Percentiles rank a stretch among this genome's conserved stretches.
Evolutionary conservation across 2,797 vertebrate genomes (phyloP).

Genomic region (Calcarius lapponicus): DNA sequence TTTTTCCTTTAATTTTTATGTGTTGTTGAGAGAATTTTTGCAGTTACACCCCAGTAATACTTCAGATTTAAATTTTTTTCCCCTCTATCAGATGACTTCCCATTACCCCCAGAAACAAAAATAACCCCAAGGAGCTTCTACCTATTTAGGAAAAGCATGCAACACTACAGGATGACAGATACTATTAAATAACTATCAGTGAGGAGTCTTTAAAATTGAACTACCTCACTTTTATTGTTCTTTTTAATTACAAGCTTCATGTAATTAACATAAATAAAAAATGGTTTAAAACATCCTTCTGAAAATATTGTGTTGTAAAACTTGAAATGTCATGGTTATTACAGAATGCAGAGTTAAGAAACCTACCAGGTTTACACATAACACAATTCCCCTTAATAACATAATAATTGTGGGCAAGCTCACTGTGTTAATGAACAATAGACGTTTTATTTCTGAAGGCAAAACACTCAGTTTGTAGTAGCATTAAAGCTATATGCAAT

Average conservation of each 20-base stretch:
- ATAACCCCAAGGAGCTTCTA: neutral
- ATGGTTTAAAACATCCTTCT: neutral
- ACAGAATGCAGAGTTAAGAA: slow-evolving; percentile 8
- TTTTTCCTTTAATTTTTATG: neutral
- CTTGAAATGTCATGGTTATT: neutral
- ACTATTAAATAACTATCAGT: neutral
- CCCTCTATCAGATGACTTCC: neutral
- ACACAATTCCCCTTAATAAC: neutral
- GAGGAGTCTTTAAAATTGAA: neutral
- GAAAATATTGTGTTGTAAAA: neutral
- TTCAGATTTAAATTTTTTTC: neutral
- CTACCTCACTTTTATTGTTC: neutral
- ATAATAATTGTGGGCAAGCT: neutral
- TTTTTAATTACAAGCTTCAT: neutral
- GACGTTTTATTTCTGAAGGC: neutral
- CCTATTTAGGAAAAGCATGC: neutral
- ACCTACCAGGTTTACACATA: neutral
- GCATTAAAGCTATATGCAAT: slow-evolving; percentile 11
- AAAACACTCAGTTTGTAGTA: neutral
- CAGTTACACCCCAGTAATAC: neutral
- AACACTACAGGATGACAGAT: neutral
- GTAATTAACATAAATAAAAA: neutral
- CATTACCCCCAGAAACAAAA: neutral
- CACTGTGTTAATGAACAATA: neutral
- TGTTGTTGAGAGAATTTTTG: neutral